Conservation (phyloP, 2,797 vertebrate species). For the Mallotus villosus region DNA sequence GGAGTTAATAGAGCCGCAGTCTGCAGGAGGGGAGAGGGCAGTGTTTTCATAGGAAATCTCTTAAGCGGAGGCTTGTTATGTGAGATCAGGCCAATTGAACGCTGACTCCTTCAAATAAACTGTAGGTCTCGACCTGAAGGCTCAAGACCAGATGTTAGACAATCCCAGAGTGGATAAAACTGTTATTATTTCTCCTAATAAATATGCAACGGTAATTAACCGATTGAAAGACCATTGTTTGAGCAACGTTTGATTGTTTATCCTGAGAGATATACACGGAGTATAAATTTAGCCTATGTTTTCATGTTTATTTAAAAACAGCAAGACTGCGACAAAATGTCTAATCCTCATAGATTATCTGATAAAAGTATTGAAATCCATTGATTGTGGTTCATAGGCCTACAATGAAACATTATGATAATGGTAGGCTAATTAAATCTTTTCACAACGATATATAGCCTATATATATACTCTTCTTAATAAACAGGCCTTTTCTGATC, state of each 20-base stretch:
- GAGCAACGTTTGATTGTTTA: too few relatives aligned
- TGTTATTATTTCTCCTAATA: background rate
- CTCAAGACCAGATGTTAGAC: background rate
- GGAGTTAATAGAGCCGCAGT: background rate
- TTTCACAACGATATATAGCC: too few relatives aligned
- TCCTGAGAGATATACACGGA: too few relatives aligned
- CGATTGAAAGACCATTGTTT: background rate
- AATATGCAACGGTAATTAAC: background rate
- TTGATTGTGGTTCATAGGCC: too few relatives aligned
- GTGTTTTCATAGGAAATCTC: slow-evolving; percentile 11
- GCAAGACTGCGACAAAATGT: too few relatives aligned
- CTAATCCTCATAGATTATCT: too few relatives aligned
- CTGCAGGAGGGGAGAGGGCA: background rate
- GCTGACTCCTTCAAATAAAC: background rate
- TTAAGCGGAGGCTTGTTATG: slow-evolving; percentile 3
- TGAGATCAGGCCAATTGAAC: slow-evolving; percentile 1
- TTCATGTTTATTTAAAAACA: too few relatives aligned
- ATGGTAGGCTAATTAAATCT: too few relatives aligned
- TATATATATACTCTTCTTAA: background rate
- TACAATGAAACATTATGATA: background rate
- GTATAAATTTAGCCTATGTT: too few relatives aligned
- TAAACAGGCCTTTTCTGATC: background rate
- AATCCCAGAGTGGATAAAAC: background rate
- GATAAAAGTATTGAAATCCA: too few relatives aligned
- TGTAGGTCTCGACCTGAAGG: background rate